Evolutionary conservation across 2,113 vertebrate genomes (phyloP).

Genomic region (Oncorhynchus keta): DNA sequence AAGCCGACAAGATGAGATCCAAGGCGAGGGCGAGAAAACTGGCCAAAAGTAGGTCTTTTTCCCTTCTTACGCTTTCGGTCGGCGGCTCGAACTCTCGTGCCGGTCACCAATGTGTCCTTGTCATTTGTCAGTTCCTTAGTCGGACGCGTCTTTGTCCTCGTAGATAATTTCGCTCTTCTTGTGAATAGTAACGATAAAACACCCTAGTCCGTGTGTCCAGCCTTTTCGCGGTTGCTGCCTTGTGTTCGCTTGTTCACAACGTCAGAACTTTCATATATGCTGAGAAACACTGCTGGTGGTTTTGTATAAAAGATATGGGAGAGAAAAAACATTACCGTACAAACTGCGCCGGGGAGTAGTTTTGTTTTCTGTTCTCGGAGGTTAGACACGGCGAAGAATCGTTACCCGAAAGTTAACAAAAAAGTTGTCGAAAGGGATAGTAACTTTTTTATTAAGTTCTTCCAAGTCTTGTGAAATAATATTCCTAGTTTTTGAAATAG

Average conservation of each 20-base stretch:
- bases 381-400: slow-evolving; percentile 45
- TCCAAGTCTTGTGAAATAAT: slow-evolving; percentile 86
- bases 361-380: slow-evolving; percentile 40
- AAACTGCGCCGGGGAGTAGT: slow-evolving; percentile 48
- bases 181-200: slow-evolving; percentile 27
- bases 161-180: slow-evolving; percentile 48
- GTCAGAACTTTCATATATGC: slow-evolving; percentile 74
- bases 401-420: slow-evolving; percentile 79
- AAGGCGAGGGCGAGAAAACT: slow-evolving; percentile 99
- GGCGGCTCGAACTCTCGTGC: slow-evolving; percentile 58
- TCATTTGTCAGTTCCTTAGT: slow-evolving; percentile 71
- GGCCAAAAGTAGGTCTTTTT: slow-evolving; percentile 93
- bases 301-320: slow-evolving; percentile 45
- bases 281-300: slow-evolving; percentile 68
- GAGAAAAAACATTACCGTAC: slow-evolving; percentile 32
- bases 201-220: slow-evolving; percentile 48
- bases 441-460: slow-evolving; percentile 81
- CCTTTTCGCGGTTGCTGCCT: slow-evolving; percentile 48
- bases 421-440: slow-evolving; percentile 86
- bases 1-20: slow-evolving; percentile 97
- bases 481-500: slow-evolving; percentile 89
- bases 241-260: slow-evolving; percentile 51
- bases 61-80: slow-evolving; percentile 68
- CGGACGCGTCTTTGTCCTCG: slow-evolving; percentile 64
- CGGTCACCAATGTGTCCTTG: slow-evolving; percentile 71